Evolutionary conservation across 2,797 vertebrate species (phyloP).

Genomic region (Rhincodon typus): DNA sequence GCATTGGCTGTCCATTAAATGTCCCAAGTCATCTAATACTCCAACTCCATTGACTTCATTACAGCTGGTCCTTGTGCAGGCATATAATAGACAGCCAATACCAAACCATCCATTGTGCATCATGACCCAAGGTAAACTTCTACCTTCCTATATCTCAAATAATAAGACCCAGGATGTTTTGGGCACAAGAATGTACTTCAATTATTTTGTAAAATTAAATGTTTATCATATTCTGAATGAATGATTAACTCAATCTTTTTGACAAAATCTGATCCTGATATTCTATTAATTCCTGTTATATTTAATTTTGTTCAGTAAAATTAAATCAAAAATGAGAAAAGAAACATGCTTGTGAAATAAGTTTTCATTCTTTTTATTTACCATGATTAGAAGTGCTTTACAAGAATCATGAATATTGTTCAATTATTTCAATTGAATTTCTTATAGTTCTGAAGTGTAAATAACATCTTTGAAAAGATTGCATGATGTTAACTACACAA

Average conservation of each 20-base stretch:
- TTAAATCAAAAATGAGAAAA: not conserved
- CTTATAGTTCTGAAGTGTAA: constrained; percentile 5
- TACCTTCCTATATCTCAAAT: not conserved
- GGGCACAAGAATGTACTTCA: not conserved
- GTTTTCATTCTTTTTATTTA: not conserved
- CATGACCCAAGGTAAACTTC: not conserved
- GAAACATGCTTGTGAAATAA: not conserved
- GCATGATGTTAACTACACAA: not conserved
- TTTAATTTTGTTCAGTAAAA: not conserved
- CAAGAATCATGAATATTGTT: not conserved
- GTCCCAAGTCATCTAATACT: not conserved
- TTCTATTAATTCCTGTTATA: not conserved
- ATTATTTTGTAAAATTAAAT: not conserved
- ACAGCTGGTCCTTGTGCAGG: not conserved
- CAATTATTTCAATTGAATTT: constrained; percentile 20
- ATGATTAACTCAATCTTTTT: constrained; percentile 13
- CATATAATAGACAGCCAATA: not conserved
- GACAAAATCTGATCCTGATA: not conserved
- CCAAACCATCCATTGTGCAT: not conserved
- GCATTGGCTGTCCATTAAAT: not conserved
- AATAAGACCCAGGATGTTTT: not conserved
- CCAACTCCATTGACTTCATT: not conserved
- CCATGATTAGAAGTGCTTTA: not conserved
- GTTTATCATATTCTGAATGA: not conserved
- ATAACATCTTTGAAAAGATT: not conserved